These are phyloP conservation scores for Platanista minor DNA, from an alignment of 2,113 vertebrate genomes.

Conservation along the genomic window DNA sequence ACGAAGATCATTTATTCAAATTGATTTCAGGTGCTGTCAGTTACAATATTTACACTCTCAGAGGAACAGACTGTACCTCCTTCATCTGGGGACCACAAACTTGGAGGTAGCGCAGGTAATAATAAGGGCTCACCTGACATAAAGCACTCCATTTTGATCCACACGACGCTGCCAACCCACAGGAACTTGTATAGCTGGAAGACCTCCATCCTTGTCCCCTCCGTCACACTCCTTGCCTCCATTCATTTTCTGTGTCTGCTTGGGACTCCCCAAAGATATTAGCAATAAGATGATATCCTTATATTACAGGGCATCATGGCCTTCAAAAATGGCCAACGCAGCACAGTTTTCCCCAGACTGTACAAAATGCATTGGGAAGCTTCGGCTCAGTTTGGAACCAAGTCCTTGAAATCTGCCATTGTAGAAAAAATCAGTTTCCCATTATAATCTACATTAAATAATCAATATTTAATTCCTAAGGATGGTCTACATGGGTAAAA, in stretches of 20 bases:
- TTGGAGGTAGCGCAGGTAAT: background rate
- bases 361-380: constrained; percentile 85
- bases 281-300: constrained; percentile 90
- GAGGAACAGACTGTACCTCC: background rate
- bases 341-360: constrained; percentile 81
- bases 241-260: constrained; percentile 97
- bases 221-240: constrained; percentile 96
- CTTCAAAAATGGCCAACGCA: constrained; percentile 82
- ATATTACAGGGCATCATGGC: constrained; percentile 88
- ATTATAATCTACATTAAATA: constrained; percentile 87
- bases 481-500: constrained; percentile 80
- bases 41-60: background rate
- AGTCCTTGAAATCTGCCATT: constrained; percentile 90
- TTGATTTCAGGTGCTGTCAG: background rate
- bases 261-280: constrained; percentile 91
- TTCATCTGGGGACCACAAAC: background rate
- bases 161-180: constrained; percentile 96
- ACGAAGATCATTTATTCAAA: constrained; percentile 26
- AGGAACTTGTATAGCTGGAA: constrained; percentile 93
- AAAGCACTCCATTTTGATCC: constrained; percentile 90
- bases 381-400: constrained; percentile 88
- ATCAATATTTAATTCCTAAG: constrained; percentile 80
- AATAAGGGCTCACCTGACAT: constrained; percentile 88
- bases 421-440: constrained; percentile 84
- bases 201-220: constrained; percentile 89